Evolutionary conservation across 2,113 vertebrate genomes (phyloP).

Genomic region (Leucopsar rothschildi): DNA sequence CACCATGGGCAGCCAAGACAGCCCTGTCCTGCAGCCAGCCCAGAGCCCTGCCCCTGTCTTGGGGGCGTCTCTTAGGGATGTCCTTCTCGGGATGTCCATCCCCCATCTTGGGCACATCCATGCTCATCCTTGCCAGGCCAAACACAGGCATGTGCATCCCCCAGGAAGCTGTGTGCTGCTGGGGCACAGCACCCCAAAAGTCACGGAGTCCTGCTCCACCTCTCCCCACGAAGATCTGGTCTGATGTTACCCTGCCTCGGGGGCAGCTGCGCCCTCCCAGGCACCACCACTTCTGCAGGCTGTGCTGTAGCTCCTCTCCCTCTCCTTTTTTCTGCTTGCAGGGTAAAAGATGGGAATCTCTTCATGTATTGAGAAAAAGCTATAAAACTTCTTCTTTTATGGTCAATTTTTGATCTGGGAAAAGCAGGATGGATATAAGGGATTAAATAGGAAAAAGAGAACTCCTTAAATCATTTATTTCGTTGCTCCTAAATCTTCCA

Average conservation of each 20-base stretch:
- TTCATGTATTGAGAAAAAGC: not conserved
- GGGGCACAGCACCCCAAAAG: not conserved
- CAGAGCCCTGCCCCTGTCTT: not conserved
- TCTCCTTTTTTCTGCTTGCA: not conserved
- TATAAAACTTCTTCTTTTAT: rapidly evolving
- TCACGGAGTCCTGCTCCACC: rapidly evolving
- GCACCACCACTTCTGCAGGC: not conserved
- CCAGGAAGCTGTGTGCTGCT: not conserved
- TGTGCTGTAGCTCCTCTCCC: not conserved
- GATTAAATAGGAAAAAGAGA: not conserved
- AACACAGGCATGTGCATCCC: rapidly evolving
- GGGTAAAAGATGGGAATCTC: not conserved
- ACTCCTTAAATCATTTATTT: not conserved
- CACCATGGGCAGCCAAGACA: not conserved
- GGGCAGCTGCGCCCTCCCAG: not conserved
- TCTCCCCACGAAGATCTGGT: not conserved
- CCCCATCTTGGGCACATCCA: not conserved
- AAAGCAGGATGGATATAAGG: not conserved
- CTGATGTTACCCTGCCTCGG: not conserved
- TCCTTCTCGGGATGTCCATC: not conserved
- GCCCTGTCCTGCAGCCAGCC: not conserved
- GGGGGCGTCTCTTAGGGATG: not conserved
- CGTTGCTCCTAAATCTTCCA: not conserved
- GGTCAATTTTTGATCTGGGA: not conserved
- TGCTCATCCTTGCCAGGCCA: rapidly evolving